Percentiles rank a stretch among this genome's conserved stretches.
Conservation (phyloP, 2,888 invertebrate genomes). For the Stenolophus ochropezus region DNA sequence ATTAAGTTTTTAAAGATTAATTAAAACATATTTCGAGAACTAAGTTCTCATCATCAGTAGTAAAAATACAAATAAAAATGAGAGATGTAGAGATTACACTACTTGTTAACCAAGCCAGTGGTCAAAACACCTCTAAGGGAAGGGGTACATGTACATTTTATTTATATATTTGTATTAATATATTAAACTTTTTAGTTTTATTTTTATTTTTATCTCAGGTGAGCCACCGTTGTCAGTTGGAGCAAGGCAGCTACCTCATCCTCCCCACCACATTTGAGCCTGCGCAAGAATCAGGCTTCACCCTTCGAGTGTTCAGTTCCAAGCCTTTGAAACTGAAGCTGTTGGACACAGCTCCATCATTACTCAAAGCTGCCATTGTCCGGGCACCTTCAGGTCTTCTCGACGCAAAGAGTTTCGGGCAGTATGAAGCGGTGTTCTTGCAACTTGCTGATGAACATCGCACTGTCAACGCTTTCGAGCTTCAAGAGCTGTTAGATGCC, state of each 20-base stretch:
- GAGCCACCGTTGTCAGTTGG: conserved; percentile 85
- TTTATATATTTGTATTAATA: no score
- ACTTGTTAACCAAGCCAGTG: no score
- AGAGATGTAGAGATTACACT: no score
- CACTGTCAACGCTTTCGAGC: conserved; percentile 92
- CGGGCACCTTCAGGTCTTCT: conserved; percentile 81
- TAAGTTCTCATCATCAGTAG: no score
- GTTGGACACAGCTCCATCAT: conserved; percentile 80
- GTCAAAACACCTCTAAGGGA: no score
- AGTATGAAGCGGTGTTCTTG: conserved; percentile 92
- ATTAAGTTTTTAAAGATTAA: no score
- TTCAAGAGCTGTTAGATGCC: conserved; percentile 91
- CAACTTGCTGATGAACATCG: conserved; percentile 93
- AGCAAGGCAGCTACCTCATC: conserved; percentile 88
- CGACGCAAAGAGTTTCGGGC: conserved; percentile 84
- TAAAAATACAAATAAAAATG: no score
- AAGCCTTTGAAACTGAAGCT: conserved; percentile 86
- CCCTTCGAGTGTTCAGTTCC: conserved; percentile 86
- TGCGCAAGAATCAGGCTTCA: conserved; percentile 91
- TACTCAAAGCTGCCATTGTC: conserved; percentile 84
- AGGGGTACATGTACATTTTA: no score
- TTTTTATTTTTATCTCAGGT: conserved; percentile 67
- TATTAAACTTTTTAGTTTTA: no score
- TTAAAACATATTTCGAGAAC: no score
- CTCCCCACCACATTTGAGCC: conserved; percentile 95